A percentile compares a stretch with the other conserved stretches of the same genome.
phyloP scores from a whole-genome alignment of 2,888 invertebrate species.

The Portevinia maculata region DNA sequence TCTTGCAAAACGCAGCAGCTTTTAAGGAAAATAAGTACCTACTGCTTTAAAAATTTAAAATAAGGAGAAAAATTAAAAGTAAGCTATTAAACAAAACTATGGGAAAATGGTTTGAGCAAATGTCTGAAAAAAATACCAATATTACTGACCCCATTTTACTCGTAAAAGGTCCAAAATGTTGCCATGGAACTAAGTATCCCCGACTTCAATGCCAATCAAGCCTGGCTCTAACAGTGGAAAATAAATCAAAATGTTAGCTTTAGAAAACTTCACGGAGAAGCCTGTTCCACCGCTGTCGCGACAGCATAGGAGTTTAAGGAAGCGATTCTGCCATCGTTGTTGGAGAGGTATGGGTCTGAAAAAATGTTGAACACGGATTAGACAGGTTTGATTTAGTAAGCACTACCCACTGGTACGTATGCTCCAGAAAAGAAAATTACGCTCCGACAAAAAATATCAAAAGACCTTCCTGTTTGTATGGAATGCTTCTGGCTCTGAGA shows the following conservation, averaged over 20 bases:
- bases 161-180: constrained; percentile 36
- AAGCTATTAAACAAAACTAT: constrained; percentile 31
- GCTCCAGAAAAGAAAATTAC: constrained; percentile 31
- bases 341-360: constrained; percentile 38
- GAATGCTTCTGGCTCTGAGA: constrained; percentile 48
- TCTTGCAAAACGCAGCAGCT: constrained; percentile 2
- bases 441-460: constrained; percentile 32
- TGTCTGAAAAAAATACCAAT: constrained; percentile 48
- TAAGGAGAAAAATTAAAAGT: constrained; percentile 14
- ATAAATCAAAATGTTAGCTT: constrained; percentile 15
- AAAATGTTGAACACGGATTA: constrained; percentile 31
- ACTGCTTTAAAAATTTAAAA: constrained; percentile 14
- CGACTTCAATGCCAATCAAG: constrained; percentile 16
- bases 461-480: constrained; percentile 40
- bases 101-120: constrained; percentile 52
- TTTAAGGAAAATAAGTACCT: constrained; percentile 9
- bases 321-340: constrained; percentile 1
- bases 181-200: constrained; percentile 12
- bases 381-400: constrained; percentile 49
- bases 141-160: constrained; percentile 37
- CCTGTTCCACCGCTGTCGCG: constrained; percentile 38
- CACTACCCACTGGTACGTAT: constrained; percentile 50
- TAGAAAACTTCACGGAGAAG: constrained; percentile 50
- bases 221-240: constrained; percentile 33
- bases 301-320: constrained; percentile 36